These are phyloP conservation scores for Indri indri DNA, from an alignment of 2,113 vertebrate genomes.

Conservation along the genomic window DNA sequence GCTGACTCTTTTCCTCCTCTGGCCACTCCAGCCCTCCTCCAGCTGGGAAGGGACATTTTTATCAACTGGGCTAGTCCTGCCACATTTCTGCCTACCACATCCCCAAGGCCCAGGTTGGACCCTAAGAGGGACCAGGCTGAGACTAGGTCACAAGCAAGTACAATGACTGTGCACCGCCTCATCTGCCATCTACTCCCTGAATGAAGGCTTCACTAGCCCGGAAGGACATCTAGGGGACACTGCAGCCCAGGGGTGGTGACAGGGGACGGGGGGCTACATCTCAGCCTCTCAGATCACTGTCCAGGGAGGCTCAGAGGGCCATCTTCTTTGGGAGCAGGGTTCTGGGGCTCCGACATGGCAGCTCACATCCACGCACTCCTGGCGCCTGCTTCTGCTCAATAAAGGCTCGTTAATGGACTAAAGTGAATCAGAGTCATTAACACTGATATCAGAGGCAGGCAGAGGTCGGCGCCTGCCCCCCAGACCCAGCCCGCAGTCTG, in stretches of 20 bases:
- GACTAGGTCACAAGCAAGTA: not conserved
- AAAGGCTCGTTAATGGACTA: constrained; percentile 61
- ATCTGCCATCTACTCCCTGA: not conserved
- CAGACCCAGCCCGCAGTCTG: not conserved
- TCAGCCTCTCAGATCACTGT: not conserved
- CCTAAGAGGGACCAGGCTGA: not conserved
- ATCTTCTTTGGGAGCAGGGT: not conserved
- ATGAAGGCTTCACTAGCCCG: not conserved
- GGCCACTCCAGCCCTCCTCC: not conserved
- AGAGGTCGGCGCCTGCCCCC: constrained; percentile 11
- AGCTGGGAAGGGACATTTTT: not conserved
- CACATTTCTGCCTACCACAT: not conserved
- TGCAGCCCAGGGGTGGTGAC: not conserved
- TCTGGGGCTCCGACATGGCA: not conserved
- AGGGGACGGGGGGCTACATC: not conserved
- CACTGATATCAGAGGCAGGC: not conserved
- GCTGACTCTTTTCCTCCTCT: not conserved
- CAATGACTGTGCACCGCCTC: not conserved
- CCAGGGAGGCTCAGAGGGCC: not conserved
- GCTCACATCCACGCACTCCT: constrained; percentile 23
- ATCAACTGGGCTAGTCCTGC: not conserved
- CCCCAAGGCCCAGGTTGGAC: not conserved
- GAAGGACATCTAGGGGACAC: not conserved
- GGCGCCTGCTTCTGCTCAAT: constrained; percentile 61
- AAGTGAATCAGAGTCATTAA: constrained; percentile 70